Evolutionary conservation across 2,888 invertebrate genomes (phyloP).

Genomic region (Drosophila siamana): DNA sequence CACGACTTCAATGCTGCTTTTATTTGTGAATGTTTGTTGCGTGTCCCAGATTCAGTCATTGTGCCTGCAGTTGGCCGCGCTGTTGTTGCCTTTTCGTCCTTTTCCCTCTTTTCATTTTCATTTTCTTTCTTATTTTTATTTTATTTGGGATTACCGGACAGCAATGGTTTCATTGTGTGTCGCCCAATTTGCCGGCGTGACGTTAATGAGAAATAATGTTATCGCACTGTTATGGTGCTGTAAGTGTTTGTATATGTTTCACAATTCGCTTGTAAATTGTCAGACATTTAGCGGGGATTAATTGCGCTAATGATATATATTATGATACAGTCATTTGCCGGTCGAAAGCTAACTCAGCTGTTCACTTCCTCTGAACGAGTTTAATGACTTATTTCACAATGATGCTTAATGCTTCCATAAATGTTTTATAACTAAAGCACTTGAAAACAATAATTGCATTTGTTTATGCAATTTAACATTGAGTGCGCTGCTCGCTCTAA

Average conservation of each 20-base stretch:
- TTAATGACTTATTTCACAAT: constrained; percentile 20
- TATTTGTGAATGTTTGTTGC: constrained; percentile 39
- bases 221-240: constrained; percentile 67
- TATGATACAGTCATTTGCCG: constrained; percentile 13
- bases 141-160: constrained; percentile 9
- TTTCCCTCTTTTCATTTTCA: constrained; percentile 1
- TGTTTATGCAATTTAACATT: constrained; percentile 22
- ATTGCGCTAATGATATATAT: constrained; percentile 45
- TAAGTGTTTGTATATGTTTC: constrained; percentile 17
- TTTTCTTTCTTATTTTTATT: constrained; percentile 17
- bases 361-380: neutral
- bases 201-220: constrained; percentile 80
- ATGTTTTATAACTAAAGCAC: constrained; percentile 51
- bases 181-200: constrained; percentile 59
- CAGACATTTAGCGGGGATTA: constrained; percentile 39
- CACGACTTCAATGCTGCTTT: constrained; percentile 45
- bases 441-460: constrained; percentile 50
- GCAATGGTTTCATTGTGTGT: constrained; percentile 50
- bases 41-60: constrained; percentile 65
- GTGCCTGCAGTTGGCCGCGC: constrained; percentile 39
- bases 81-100: constrained; percentile 17
- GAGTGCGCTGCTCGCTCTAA: constrained; percentile 11
- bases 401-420: constrained; percentile 40
- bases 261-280: constrained; percentile 29
- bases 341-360: neutral